Conservation (phyloP, 2,888 invertebrate species). For the Hypercompe scribonia region DNA sequence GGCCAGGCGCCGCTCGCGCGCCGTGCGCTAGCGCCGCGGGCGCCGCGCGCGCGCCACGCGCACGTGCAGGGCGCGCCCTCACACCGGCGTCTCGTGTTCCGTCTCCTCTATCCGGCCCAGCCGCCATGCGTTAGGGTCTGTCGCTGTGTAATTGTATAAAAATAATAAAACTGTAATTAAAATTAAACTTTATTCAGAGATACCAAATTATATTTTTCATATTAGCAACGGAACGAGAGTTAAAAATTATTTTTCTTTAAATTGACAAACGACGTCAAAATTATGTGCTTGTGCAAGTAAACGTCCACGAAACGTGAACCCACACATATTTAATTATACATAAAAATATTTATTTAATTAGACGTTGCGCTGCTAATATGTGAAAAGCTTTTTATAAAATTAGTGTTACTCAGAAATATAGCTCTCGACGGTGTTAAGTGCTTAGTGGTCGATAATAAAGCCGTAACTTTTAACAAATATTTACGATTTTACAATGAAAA, state of each 20-base stretch:
- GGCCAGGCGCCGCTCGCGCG: neutral
- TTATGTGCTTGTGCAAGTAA: neutral
- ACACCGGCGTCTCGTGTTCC: constrained; percentile 93
- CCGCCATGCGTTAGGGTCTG: constrained; percentile 93
- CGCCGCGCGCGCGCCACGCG: constrained; percentile 67
- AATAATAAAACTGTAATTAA: neutral
- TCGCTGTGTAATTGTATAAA: constrained; percentile 74
- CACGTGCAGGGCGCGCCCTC: constrained; percentile 81
- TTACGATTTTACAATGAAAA: neutral
- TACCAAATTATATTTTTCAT: no score
- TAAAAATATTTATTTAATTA: neutral
- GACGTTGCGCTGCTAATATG: constrained; percentile 8
- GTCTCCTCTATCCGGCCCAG: constrained; percentile 93
- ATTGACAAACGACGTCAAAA: neutral
- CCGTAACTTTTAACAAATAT: constrained; percentile 5
- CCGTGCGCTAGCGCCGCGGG: constrained; percentile 32
- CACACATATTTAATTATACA: neutral
- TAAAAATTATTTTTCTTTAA: neutral
- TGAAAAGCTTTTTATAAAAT: neutral
- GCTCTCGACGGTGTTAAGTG: constrained; percentile 16
- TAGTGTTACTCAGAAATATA: constrained; percentile 7
- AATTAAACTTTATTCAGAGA: no score
- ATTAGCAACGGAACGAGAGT: constrained; percentile 4
- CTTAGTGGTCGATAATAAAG: constrained; percentile 20
- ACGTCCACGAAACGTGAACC: neutral